These are phyloP conservation scores for Masticophis lateralis DNA, from an alignment of 2,797 vertebrate genomes.

Conservation along the genomic window DNA sequence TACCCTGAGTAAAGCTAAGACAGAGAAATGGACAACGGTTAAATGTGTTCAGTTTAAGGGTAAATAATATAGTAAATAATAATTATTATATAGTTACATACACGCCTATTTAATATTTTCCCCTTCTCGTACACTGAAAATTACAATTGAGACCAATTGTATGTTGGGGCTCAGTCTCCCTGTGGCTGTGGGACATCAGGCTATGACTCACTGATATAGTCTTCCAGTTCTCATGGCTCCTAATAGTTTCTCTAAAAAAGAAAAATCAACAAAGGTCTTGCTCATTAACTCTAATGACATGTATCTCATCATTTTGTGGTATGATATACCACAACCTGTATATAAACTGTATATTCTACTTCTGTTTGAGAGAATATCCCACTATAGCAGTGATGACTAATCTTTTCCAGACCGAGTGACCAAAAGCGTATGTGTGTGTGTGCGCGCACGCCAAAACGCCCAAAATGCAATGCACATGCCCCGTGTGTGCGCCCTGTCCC, in stretches of 20 bases:
- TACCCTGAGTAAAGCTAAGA: not conserved
- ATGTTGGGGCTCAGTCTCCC: not conserved
- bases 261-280: not conserved
- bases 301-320: not conserved
- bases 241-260: not conserved
- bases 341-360: not conserved
- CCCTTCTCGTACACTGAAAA: not conserved
- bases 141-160: not conserved
- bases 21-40: not conserved
- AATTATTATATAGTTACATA: not conserved
- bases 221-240: not conserved
- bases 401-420: no score
- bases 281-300: not conserved
- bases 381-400: not conserved
- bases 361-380: not conserved
- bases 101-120: not conserved
- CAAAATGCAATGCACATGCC: no score
- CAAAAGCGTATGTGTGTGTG: no score
- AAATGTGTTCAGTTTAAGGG: not conserved
- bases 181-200: not conserved
- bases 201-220: not conserved
- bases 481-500: no score
- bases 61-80: not conserved
- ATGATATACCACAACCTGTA: not conserved
- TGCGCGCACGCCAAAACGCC: rapidly evolving